A percentile compares a stretch with the other conserved stretches of the same genome.
Evolutionary conservation across 2,113 vertebrate genomes (phyloP).

Genomic region (Ranitomeya imitator): DNA sequence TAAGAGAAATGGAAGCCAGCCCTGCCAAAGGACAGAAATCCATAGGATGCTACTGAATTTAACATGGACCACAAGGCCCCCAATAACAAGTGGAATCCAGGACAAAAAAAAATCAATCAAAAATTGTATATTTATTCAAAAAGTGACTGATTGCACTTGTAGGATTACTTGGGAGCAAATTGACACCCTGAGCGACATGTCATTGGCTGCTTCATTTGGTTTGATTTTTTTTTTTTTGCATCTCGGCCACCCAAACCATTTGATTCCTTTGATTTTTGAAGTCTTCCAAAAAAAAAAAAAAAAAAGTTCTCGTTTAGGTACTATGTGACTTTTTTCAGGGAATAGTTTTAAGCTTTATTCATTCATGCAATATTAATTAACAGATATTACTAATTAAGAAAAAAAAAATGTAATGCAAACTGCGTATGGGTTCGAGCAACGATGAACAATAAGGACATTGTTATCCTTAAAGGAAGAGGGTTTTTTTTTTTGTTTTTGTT

Average conservation of each 20-base stretch:
- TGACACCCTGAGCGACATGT: slow-evolving; percentile 73
- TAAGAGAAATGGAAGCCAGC: slow-evolving; percentile 86
- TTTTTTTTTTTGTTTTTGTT: slow-evolving; percentile 62
- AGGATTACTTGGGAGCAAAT: slow-evolving; percentile 77
- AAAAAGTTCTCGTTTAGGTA: slow-evolving; percentile 79
- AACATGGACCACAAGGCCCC: slow-evolving; percentile 73
- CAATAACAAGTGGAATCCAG: slow-evolving; percentile 77
- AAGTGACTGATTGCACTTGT: slow-evolving; percentile 79
- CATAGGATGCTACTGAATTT: slow-evolving; percentile 91
- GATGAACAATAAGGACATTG: slow-evolving; percentile 83
- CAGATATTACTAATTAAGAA: slow-evolving; percentile 77
- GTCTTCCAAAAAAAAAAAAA: slow-evolving; percentile 84
- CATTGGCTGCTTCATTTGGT: slow-evolving; percentile 81
- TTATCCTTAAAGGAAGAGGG: slow-evolving; percentile 75
- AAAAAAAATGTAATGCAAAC: slow-evolving; percentile 64
- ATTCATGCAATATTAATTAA: slow-evolving; percentile 89
- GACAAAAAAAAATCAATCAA: slow-evolving; percentile 67
- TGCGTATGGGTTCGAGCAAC: slow-evolving; percentile 83
- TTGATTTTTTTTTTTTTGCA: slow-evolving; percentile 76
- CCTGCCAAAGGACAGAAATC: slow-evolving; percentile 96
- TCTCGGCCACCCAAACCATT: slow-evolving; percentile 81
- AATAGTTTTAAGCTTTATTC: slow-evolving; percentile 89
- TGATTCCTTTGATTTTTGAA: slow-evolving; percentile 85
- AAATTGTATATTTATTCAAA: slow-evolving; percentile 71
- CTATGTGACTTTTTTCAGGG: slow-evolving; percentile 85